Evolutionary conservation across 2,113 vertebrate genomes (phyloP), one percentile per base, ranked within the genome.

Genomic region (Otis tarda): DNA sequence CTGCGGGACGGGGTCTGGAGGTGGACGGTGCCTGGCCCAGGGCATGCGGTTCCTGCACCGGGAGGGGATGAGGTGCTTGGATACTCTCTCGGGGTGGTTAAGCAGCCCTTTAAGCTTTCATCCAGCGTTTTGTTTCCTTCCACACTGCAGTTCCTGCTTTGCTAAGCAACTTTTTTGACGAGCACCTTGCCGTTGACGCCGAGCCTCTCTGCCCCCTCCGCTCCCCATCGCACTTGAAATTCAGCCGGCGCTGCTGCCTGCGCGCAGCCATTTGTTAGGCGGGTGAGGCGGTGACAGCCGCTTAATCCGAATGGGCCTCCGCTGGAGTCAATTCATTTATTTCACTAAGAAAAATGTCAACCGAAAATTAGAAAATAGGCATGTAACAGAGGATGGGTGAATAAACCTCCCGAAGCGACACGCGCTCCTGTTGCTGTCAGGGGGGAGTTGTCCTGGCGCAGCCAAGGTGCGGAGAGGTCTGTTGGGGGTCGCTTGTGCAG

Each of bases 221-320:
- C 61, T 81, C 59, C 63, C 24, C 70, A 12, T 6, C 52, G 25
- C 98, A 97, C 98, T 98, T 98, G 98, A 98, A 98, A 99, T 98
- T 98, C 98, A 67, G 95, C 60, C 77, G 67, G 67, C 95, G 95
- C 83, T 50, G 95, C 97, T 63, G 96, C 94, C 98, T 97, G 97
- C 74, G 3, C 97, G 97, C 98, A 97, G 98, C 98, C 98, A 98
- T 99, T 99, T 98, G 98, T 99, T 98, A 98, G 98, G 97, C 65
- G 89, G 84, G 60, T 70, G 95, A 96, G 97, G 97, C 87, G 92
- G 95, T 99, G 99, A 99, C 98, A 99, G 98, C 98, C 90, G 95
- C 98, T 98, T 98, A 98, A 98, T 98, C 98, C 87, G 68, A 98
- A 91, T 68, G 97, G 97, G 98, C 96, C 98, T 97, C 96, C 88